Base-by-base conservation (phyloP, 2,797 vertebrate species). In the Heterohyrax brucei region DNA sequence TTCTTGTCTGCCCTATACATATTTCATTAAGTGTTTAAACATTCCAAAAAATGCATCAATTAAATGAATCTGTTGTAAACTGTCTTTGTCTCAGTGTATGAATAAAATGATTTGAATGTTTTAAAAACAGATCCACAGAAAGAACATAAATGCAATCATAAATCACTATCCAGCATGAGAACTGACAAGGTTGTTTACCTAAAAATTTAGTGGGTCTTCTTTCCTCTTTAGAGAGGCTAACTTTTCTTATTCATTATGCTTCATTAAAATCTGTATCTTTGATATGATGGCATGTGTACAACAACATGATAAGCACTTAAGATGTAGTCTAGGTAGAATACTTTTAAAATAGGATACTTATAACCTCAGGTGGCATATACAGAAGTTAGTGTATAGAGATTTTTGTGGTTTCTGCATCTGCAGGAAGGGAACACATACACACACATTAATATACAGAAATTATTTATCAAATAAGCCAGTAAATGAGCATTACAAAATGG, bases 21-120 rank as follows among this genome's bases (percentile, higher is more conserved):
- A 94, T 72, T 81, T 84, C n/a, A 70, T 92, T 83, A 50, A 68
- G 44, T 75, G 5, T 89, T 83, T 61, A 79, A 82, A 87, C 73
- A 33, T 77, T 81, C 7, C n/a, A 92, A 4, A 4, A 89, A 50
- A 93, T 50, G 48, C 44, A 93, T 39, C 24, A 75, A 9, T 66
- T 90, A 91, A 81, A 56, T 18, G 4, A 4, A 18, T 53, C 77
- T 90, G 21, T 28, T 33, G 30, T 61, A 77, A 14, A 56, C 78
- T 68, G 78, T 78, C 19, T 76, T 50, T 56, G 39, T 85, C 26
- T 48, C 12, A 16, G 13, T 39, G 33, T 72, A 39, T 68, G 61
- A 77, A 70, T 59, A 33, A 75, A 84, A 85, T 66, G 76, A 87
- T 92, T 72, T 61, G 26, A 86, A 85, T 73, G 66, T 30, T n/a